These are phyloP conservation scores for Epistrophe grossulariae DNA, from an alignment of 2,888 invertebrate genomes.

Conservation along the genomic window DNA sequence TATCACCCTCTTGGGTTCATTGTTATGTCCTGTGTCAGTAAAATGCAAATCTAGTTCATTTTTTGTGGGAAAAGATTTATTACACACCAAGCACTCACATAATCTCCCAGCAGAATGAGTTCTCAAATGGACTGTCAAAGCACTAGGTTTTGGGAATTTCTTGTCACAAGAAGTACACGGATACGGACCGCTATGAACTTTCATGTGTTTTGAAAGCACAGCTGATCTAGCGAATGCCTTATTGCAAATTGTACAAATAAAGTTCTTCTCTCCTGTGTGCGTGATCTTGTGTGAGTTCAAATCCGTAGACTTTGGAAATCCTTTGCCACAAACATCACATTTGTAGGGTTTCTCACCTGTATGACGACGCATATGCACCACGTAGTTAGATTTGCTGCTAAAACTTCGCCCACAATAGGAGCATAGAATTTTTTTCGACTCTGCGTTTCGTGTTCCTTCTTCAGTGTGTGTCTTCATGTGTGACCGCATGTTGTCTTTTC, in stretches of 20 bases:
- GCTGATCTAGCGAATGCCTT: conserved; percentile 73
- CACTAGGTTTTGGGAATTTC: conserved; percentile 71
- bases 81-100: conserved; percentile 55
- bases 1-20: conserved; percentile 46
- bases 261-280: conserved; percentile 74
- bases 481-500: conserved; percentile 76
- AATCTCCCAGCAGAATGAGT: conserved; percentile 43
- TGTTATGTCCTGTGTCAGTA: conserved; percentile 47
- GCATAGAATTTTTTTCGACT: conserved; percentile 71
- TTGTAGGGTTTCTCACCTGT: conserved; percentile 76
- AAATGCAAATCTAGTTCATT: conserved; percentile 54
- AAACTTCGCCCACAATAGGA: conserved; percentile 77
- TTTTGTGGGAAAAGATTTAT: conserved; percentile 46
- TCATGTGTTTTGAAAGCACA: conserved; percentile 75
- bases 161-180: conserved; percentile 67
- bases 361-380: conserved; percentile 76
- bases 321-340: conserved; percentile 76
- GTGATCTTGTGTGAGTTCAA: conserved; percentile 76
- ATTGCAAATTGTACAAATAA: conserved; percentile 70
- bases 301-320: conserved; percentile 76
- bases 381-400: conserved; percentile 76
- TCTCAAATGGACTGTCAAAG: conserved; percentile 70
- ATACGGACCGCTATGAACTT: conserved; percentile 69
- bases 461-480: conserved; percentile 76
- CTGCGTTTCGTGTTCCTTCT: conserved; percentile 71